These are phyloP conservation scores for Chloroceryle inda DNA, from an alignment of 2,797 vertebrate genomes.

Conservation along the genomic window DNA sequence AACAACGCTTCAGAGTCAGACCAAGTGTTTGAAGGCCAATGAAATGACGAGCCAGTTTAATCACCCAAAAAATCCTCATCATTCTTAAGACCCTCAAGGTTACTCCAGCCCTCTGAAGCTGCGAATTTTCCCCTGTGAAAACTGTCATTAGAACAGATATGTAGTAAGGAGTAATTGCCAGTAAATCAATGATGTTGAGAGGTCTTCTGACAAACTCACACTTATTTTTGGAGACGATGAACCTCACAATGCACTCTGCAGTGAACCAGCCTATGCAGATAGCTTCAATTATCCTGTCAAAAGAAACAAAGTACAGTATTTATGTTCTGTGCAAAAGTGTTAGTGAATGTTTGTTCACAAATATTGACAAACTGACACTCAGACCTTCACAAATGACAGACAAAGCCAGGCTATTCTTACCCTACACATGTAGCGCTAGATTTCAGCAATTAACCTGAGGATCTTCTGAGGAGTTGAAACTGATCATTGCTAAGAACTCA, in stretches of 20 bases:
- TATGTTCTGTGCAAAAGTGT: slow-evolving; percentile 55
- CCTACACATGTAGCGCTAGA: neutral
- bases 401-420: neutral
- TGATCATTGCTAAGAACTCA: neutral
- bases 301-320: slow-evolving; percentile 78
- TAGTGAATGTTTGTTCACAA: slow-evolving; percentile 37
- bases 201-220: slow-evolving; percentile 96
- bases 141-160: slow-evolving; percentile 92
- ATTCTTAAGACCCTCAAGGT: slow-evolving; percentile 95
- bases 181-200: slow-evolving; percentile 96
- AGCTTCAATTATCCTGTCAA: slow-evolving; percentile 95
- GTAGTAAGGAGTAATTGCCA: slow-evolving; percentile 98
- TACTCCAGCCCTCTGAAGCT: slow-evolving; percentile 95
- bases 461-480: neutral
- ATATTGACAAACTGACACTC: slow-evolving; percentile 65
- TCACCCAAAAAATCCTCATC: slow-evolving; percentile 99
- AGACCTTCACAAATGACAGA: slow-evolving; percentile 64
- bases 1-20: slow-evolving; percentile 95
- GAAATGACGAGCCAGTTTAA: slow-evolving; percentile 98
- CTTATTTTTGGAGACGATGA: slow-evolving; percentile 96
- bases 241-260: slow-evolving; percentile 95
- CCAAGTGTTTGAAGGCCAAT: slow-evolving; percentile 98
- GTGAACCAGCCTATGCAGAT: slow-evolving; percentile 99
- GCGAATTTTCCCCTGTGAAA: slow-evolving; percentile 92
- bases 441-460: neutral